These are phyloP conservation scores for Lutraria lutraria DNA, from an alignment of 2,888 invertebrate species.

Conservation along the genomic window DNA sequence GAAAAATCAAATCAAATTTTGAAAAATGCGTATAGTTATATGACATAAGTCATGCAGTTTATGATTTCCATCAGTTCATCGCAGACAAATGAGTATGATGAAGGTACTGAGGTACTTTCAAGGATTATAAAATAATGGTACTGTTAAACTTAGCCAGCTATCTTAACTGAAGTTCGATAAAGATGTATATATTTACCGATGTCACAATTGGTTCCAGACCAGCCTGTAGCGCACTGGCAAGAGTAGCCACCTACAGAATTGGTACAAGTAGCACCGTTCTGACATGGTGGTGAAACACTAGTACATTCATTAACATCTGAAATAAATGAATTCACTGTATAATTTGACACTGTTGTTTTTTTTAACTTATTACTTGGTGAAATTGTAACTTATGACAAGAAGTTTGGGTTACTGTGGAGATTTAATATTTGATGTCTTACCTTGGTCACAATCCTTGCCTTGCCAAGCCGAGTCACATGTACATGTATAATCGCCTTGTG, in stretches of 20 bases:
- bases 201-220: slow-evolving; percentile 14
- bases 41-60: too few species aligned
- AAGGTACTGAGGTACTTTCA: too few species aligned
- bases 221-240: slow-evolving; percentile 26
- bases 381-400: not conserved
- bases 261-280: slow-evolving; percentile 28
- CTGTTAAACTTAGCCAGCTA: not conserved
- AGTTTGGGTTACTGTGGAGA: not conserved
- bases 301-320: slow-evolving; percentile 37
- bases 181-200: not conserved
- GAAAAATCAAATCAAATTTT: too few species aligned
- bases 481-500: slow-evolving; percentile 22
- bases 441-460: slow-evolving; percentile 21
- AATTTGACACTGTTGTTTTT: not conserved
- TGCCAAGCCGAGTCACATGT: slow-evolving; percentile 28
- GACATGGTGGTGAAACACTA: slow-evolving; percentile 15
- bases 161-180: not conserved
- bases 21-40: too few species aligned
- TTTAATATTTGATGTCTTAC: not conserved
- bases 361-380: not conserved
- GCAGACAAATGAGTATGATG: too few species aligned
- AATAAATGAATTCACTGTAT: not conserved
- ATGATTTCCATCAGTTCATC: too few species aligned
- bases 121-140: too few species aligned
- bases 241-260: slow-evolving; percentile 15